Conservation (phyloP, 1,140 invertebrate genomes). For the Camponotus floridanus region DNA sequence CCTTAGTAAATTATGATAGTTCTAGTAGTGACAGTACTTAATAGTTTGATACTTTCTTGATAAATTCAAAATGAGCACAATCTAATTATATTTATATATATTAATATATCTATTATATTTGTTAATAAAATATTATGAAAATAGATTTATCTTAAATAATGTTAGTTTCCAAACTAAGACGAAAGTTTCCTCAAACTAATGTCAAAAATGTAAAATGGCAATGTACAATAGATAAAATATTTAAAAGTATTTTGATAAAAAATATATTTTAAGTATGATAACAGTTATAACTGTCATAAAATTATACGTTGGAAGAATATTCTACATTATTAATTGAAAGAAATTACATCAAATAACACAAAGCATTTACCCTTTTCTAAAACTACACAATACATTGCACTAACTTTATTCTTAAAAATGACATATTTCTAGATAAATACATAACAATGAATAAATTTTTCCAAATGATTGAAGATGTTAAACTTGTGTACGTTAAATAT, state of each 20-base stretch:
- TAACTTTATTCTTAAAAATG: background rate
- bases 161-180: background rate
- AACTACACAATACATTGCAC: conserved; percentile 11
- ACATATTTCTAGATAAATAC: conserved; percentile 34
- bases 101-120: conserved; percentile 66
- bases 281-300: background rate
- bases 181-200: background rate
- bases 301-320: conserved; percentile 26
- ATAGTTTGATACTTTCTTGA: conserved; percentile 42
- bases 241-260: conserved; percentile 36
- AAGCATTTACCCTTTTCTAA: background rate
- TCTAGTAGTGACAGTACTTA: conserved; percentile 83
- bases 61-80: background rate
- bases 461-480: background rate
- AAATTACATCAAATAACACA: background rate
- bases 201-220: background rate
- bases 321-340: background rate
- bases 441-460: conserved; percentile 36
- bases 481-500: conserved; percentile 10
- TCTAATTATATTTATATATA: conserved; percentile 73
- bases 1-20: conserved; percentile 83
- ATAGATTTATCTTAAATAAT: background rate
- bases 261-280: conserved; percentile 25
- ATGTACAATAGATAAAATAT: background rate
- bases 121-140: conserved; percentile 40